These are phyloP conservation scores for Calypte anna DNA, from an alignment of 2,113 vertebrate species.

Conservation along the genomic window DNA sequence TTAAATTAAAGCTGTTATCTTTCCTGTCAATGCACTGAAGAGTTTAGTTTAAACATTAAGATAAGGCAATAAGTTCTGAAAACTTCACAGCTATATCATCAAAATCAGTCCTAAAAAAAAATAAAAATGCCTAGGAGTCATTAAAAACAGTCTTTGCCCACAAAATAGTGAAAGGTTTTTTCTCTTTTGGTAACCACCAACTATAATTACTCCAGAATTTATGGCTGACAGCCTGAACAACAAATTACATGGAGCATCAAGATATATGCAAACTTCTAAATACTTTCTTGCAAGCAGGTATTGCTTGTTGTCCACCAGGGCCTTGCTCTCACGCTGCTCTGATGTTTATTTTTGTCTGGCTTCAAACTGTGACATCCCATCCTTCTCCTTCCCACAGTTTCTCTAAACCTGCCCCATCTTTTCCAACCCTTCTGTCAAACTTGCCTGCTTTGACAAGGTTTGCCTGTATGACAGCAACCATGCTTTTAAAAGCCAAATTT, in stretches of 20 bases:
- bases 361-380: neutral
- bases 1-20: neutral
- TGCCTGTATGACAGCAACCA: neutral
- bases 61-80: neutral
- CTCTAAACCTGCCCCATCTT: neutral
- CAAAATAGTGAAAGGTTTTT: neutral
- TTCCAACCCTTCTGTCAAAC: neutral
- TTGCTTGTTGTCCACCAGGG: neutral
- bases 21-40: neutral
- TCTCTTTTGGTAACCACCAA: neutral
- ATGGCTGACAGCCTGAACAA: neutral
- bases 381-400: neutral
- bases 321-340: neutral
- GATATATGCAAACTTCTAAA: neutral
- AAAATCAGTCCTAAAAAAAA: neutral
- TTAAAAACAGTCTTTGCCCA: neutral
- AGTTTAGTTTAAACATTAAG: neutral
- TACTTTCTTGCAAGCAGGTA: fast-evolving
- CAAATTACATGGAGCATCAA: neutral
- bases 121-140: neutral
- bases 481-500: neutral
- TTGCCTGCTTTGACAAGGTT: neutral
- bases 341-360: neutral
- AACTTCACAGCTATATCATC: neutral
- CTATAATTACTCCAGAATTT: neutral